Conservation (phyloP, 2,888 invertebrate genomes). For the Troides oblongomaculatus region DNA sequence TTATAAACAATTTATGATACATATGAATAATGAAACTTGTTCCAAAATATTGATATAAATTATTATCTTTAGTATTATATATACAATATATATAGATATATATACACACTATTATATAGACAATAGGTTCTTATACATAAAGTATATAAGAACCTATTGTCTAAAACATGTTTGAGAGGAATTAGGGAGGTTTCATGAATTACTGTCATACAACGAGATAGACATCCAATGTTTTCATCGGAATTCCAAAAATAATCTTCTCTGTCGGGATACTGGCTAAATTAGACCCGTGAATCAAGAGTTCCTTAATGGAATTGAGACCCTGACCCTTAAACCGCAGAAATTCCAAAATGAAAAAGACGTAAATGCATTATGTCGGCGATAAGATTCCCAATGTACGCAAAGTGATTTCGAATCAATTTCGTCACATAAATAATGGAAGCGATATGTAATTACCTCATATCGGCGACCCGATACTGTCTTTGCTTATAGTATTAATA, state of each 20-base stretch:
- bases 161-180: too few relatives aligned
- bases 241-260: constrained; percentile 19
- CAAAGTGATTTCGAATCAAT: constrained; percentile 44
- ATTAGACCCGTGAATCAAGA: constrained; percentile 40
- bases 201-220: constrained; percentile 6
- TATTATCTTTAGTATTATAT: too few relatives aligned
- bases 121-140: too few relatives aligned
- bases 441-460: constrained; percentile 16
- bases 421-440: constrained; percentile 36
- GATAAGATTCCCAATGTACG: constrained; percentile 53
- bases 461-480: constrained; percentile 3
- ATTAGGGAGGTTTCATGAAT: background rate
- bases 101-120: too few relatives aligned
- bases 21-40: too few relatives aligned
- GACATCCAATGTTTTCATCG: constrained; percentile 7
- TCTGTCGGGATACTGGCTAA: constrained; percentile 31
- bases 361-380: constrained; percentile 42
- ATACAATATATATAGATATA: too few relatives aligned
- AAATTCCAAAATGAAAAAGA: constrained; percentile 40
- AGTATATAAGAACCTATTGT: too few relatives aligned
- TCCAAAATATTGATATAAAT: too few relatives aligned
- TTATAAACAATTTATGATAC: too few relatives aligned
- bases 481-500: too few relatives aligned
- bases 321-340: constrained; percentile 34
- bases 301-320: constrained; percentile 44